These are phyloP conservation scores for Mirza zaza DNA, from an alignment of 2,113 vertebrate species.

Conservation along the genomic window DNA sequence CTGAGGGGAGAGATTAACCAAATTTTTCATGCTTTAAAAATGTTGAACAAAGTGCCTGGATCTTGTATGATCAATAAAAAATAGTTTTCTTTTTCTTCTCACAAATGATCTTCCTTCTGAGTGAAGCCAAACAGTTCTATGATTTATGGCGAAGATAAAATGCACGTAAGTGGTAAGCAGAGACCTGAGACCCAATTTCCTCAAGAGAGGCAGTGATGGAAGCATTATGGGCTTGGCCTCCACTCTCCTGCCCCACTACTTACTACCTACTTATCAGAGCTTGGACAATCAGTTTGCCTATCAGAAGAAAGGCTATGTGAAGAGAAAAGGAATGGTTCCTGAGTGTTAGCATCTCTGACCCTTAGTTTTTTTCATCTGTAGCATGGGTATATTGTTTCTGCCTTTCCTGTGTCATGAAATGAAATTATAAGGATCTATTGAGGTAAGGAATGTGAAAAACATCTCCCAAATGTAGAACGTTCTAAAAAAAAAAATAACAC, in stretches of 20 bases:
- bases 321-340: neutral
- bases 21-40: neutral
- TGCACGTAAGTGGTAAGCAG: neutral
- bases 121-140: neutral
- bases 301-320: neutral
- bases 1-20: neutral
- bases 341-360: neutral
- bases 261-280: neutral
- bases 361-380: neutral
- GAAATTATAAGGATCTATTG: neutral
- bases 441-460: neutral
- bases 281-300: neutral
- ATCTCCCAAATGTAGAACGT: neutral
- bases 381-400: neutral
- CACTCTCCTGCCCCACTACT: no score
- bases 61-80: neutral
- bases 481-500: neutral
- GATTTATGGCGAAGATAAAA: neutral
- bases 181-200: neutral
- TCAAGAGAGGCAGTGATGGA: neutral
- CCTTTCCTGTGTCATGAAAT: neutral
- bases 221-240: neutral
- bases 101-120: neutral
- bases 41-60: neutral
- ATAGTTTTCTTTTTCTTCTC: neutral